A percentile compares a stretch with the other conserved stretches of the same genome.
These are phyloP conservation scores for Drosophila lini DNA, from an alignment of 1,140 invertebrate species.

Conservation along the genomic window DNA sequence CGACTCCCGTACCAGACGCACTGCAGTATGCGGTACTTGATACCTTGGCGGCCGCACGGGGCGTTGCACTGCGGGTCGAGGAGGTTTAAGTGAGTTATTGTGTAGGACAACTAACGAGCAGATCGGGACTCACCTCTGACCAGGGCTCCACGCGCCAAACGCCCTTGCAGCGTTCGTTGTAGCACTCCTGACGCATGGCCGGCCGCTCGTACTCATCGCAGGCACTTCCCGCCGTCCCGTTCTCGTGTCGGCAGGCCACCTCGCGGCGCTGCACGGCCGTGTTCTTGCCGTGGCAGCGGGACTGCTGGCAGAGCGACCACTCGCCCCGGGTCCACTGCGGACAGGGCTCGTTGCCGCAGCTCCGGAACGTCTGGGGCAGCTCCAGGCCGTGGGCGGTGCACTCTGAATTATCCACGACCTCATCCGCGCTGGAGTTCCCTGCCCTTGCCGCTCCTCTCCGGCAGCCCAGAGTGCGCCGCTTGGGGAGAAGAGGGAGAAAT, in stretches of 20 bases:
- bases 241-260: slow-evolving; percentile 88
- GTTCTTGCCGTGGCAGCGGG: slow-evolving; percentile 91
- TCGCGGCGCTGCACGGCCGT: slow-evolving; percentile 92
- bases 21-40: slow-evolving; percentile 92
- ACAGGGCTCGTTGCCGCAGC: slow-evolving; percentile 89
- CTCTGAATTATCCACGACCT: slow-evolving; percentile 86
- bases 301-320: slow-evolving; percentile 90
- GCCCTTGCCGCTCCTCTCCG: slow-evolving; percentile 47
- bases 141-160: slow-evolving; percentile 94
- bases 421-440: slow-evolving; percentile 59
- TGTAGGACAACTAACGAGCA: slow-evolving; percentile 30
- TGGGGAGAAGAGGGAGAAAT: slow-evolving; percentile 25
- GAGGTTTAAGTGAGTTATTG: slow-evolving; percentile 16
- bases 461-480: slow-evolving; percentile 71
- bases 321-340: slow-evolving; percentile 89
- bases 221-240: slow-evolving; percentile 86
- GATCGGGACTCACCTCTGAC: slow-evolving; percentile 90
- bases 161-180: slow-evolving; percentile 91
- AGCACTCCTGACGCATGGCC: slow-evolving; percentile 90
- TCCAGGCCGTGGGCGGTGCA: slow-evolving; percentile 89
- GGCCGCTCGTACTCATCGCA: slow-evolving; percentile 90
- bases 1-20: slow-evolving; percentile 95
- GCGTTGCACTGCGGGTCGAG: slow-evolving; percentile 89
- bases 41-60: slow-evolving; percentile 88
- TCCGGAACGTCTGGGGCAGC: slow-evolving; percentile 88